Conservation (phyloP, 2,113 vertebrate species). For the Erythrocebus patas region DNA sequence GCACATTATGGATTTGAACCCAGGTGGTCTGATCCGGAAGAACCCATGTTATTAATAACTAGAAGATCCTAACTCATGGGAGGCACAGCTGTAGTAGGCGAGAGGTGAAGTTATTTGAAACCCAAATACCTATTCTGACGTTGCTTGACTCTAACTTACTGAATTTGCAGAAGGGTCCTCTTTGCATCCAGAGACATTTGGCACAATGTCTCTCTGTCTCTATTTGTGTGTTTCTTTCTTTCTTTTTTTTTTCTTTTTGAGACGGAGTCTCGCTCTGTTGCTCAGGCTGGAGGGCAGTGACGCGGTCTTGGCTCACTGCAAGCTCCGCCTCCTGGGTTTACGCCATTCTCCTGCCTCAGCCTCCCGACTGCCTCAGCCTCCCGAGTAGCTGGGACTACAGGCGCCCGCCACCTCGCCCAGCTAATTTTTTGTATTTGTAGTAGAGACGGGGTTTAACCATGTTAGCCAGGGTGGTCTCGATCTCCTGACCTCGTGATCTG, state of each 20-base stretch:
- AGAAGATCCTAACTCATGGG: background rate
- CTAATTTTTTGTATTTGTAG: too few relatives aligned
- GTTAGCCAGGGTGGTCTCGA: too few relatives aligned
- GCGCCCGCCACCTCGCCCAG: too few relatives aligned
- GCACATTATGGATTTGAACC: background rate
- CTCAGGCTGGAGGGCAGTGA: too few relatives aligned
- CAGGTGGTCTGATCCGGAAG: background rate
- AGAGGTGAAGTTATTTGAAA: background rate
- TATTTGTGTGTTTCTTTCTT: background rate
- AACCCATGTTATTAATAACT: background rate
- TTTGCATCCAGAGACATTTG: background rate
- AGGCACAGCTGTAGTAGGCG: background rate
- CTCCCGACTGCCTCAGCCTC: too few relatives aligned
- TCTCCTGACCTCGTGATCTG: too few relatives aligned
- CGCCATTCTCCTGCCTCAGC: too few relatives aligned
- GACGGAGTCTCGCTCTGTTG: too few relatives aligned
- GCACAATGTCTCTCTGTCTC: background rate
- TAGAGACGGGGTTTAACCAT: too few relatives aligned
- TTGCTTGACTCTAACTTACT: background rate
- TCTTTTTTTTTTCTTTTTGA: too few relatives aligned
- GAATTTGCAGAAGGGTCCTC: background rate
- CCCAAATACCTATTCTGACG: background rate
- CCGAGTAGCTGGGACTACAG: too few relatives aligned
- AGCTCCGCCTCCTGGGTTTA: too few relatives aligned
- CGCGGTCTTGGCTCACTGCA: fast-evolving